phyloP scores from a whole-genome alignment of 1,140 invertebrate genomes.

The Ruditapes philippinarum region DNA sequence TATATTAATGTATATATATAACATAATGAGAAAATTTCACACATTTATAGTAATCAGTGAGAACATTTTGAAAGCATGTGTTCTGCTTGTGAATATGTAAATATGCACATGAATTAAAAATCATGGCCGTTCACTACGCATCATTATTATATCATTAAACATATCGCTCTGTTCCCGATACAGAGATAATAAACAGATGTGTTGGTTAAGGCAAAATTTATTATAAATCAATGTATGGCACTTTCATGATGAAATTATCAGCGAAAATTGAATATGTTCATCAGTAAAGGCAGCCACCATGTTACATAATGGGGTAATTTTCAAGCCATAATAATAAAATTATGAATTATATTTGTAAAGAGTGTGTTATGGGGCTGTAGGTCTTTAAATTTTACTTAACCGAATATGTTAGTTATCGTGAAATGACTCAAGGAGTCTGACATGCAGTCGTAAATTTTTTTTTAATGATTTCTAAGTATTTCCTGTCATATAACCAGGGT shows the following conservation, averaged over 20 bases:
- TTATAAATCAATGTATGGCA: neutral
- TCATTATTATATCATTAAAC: neutral
- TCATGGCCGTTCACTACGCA: neutral
- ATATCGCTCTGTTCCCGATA: neutral
- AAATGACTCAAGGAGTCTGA: too few relatives aligned
- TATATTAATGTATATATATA: too few relatives aligned
- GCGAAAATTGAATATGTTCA: neutral
- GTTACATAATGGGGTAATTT: neutral
- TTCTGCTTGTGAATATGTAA: neutral
- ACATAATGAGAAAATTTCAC: too few relatives aligned
- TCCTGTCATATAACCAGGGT: too few relatives aligned
- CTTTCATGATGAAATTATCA: constrained; percentile 11
- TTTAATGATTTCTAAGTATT: too few relatives aligned
- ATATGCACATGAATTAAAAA: neutral
- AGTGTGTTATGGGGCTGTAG: neutral
- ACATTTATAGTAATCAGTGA: too few relatives aligned
- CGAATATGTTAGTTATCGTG: too few relatives aligned
- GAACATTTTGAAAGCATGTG: neutral
- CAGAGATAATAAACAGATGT: neutral
- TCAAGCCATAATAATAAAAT: neutral
- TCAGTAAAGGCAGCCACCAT: neutral
- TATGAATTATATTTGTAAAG: neutral
- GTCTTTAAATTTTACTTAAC: neutral
- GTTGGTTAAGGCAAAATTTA: neutral
- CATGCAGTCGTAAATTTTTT: too few relatives aligned